Conservation (phyloP, 2,797 vertebrate species). For the Macrochelys suwanniensis region DNA sequence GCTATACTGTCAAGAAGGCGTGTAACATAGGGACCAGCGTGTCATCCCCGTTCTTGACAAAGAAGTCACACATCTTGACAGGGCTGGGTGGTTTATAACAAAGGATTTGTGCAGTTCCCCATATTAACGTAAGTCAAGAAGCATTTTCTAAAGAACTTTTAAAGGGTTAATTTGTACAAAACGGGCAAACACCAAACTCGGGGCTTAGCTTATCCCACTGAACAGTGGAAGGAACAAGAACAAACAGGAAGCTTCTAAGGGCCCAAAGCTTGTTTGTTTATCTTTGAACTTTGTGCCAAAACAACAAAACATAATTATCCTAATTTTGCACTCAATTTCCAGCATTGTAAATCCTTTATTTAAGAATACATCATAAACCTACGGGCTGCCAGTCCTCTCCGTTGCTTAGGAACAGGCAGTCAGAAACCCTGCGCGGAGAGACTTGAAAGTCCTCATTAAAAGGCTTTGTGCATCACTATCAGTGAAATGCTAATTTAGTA, state of each 20-base stretch:
- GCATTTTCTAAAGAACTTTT: not conserved
- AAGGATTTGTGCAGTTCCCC: not conserved
- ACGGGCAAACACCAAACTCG: slow-evolving; percentile 8
- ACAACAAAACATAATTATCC: slow-evolving; percentile 76
- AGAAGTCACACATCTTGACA: not conserved
- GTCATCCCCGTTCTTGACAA: not conserved
- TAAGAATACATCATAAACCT: slow-evolving; percentile 74
- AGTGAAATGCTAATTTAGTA: slow-evolving; percentile 79
- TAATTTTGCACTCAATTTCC: slow-evolving; percentile 66
- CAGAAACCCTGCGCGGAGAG: slow-evolving; percentile 61
- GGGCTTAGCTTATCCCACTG: not conserved
- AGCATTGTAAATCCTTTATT: slow-evolving; percentile 74
- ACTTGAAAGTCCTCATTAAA: slow-evolving; percentile 79
- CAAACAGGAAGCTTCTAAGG: slow-evolving; percentile 43
- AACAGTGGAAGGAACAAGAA: slow-evolving; percentile 13
- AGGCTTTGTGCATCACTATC: slow-evolving; percentile 78
- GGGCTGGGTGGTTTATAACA: not conserved
- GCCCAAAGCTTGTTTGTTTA: slow-evolving; percentile 72
- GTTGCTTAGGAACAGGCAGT: slow-evolving; percentile 82
- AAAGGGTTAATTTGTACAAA: slow-evolving; percentile 52
- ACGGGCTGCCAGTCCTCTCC: slow-evolving; percentile 72
- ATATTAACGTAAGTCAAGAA: not conserved
- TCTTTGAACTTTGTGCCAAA: slow-evolving; percentile 75
- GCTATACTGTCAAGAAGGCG: not conserved
- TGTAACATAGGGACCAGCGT: not conserved